Conservation (phyloP, 2,113 vertebrate species). For the Macquaria ambigua region DNA sequence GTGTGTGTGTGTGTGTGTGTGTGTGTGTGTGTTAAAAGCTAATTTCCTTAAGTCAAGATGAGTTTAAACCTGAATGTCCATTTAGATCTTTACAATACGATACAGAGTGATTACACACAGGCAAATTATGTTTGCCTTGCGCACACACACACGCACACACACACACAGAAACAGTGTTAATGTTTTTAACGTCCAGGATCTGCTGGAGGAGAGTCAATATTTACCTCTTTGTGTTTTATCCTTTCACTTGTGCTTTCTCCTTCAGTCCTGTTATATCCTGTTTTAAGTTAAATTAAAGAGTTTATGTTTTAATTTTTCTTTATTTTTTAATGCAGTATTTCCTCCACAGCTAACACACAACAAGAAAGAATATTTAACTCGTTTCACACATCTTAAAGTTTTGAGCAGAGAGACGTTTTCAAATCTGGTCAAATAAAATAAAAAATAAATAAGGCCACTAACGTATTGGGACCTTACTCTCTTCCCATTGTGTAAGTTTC, state of each 20-base stretch:
- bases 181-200: conserved; percentile 52
- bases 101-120: not conserved
- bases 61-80: conserved; percentile 1
- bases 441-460: too few relatives aligned
- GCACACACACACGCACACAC: conserved; percentile 5
- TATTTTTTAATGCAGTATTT: too few relatives aligned
- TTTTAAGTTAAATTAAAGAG: not conserved
- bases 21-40: not conserved
- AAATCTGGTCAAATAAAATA: too few relatives aligned
- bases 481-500: too few relatives aligned
- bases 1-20: conserved; percentile 10
- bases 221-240: conserved; percentile 7
- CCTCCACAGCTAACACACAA: too few relatives aligned
- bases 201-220: conserved; percentile 67
- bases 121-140: conserved; percentile 22
- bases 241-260: rapidly evolving
- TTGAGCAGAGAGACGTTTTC: too few relatives aligned
- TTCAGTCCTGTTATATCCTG: not conserved
- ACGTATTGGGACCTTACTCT: too few relatives aligned
- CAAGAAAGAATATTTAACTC: too few relatives aligned
- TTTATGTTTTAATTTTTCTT: not conserved
- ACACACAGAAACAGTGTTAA: not conserved
- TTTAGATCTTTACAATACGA: not conserved
- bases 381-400: too few relatives aligned
- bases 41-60: conserved; percentile 4